phyloP scores from a whole-genome alignment of 1,140 invertebrate genomes.

The Temnothorax nylanderi region DNA sequence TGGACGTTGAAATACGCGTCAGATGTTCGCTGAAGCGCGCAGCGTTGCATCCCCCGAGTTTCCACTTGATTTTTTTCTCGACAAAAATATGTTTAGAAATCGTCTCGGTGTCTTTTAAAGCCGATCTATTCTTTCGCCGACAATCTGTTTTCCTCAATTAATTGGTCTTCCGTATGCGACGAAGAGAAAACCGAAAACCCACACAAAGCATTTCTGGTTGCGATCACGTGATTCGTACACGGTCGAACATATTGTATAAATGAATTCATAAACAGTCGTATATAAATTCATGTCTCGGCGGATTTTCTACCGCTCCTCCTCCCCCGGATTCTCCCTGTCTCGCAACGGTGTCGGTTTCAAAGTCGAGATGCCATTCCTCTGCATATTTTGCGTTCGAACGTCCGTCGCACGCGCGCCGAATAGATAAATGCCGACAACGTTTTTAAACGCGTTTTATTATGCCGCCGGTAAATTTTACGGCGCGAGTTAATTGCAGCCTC shows the following conservation, averaged over 20 bases:
- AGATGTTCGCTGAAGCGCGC: neutral
- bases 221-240: neutral
- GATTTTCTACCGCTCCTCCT: neutral
- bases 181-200: neutral
- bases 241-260: neutral
- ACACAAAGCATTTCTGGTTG: neutral
- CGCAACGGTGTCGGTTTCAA: neutral
- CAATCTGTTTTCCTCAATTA: neutral
- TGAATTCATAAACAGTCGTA: neutral
- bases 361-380: neutral
- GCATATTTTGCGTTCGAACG: neutral
- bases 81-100: neutral
- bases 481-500: conserved; percentile 21
- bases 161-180: neutral
- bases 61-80: neutral
- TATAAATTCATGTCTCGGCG: neutral
- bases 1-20: neutral
- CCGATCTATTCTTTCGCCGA: neutral
- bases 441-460: neutral
- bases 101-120: neutral
- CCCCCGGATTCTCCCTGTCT: too few relatives aligned
- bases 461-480: conserved; percentile 10
- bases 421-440: neutral
- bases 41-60: neutral
- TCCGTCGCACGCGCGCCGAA: neutral